These are phyloP conservation scores for Synanthedon vespiformis DNA, from an alignment of 2,888 invertebrate species.

Conservation along the genomic window DNA sequence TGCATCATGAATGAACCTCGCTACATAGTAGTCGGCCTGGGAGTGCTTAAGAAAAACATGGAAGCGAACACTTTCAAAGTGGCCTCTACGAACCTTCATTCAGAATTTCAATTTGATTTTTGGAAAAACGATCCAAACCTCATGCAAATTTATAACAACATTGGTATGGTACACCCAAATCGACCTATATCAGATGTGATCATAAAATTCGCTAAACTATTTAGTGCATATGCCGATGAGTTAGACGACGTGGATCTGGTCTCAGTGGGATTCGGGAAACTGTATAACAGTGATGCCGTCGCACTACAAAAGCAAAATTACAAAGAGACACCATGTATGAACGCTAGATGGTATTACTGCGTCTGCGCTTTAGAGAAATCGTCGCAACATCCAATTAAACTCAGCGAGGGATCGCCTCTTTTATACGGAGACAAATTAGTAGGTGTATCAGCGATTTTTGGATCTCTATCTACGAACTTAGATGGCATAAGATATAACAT, in stretches of 20 bases:
- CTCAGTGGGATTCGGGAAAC: slow-evolving; percentile 33
- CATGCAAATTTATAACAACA: slow-evolving; percentile 34
- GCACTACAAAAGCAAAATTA: slow-evolving; percentile 33
- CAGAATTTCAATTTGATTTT: slow-evolving; percentile 28
- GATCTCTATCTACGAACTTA: slow-evolving; percentile 16
- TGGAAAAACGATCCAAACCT: slow-evolving; percentile 18
- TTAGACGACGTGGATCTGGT: slow-evolving; percentile 23
- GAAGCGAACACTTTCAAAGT: slow-evolving; percentile 23
- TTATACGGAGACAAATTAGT: slow-evolving; percentile 25
- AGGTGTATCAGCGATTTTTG: slow-evolving; percentile 32
- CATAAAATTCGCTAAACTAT: slow-evolving; percentile 15
- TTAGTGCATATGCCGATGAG: slow-evolving; percentile 22
- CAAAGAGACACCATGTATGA: slow-evolving; percentile 31
- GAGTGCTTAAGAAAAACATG: slow-evolving; percentile 19
- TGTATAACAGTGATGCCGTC: slow-evolving; percentile 12
- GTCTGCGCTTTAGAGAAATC: slow-evolving; percentile 37
- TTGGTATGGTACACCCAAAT: slow-evolving; percentile 33
- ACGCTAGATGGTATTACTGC: slow-evolving; percentile 48
- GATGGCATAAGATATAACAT: slow-evolving; percentile 28
- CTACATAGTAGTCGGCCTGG: slow-evolving; percentile 29
- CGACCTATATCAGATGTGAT: slow-evolving; percentile 23
- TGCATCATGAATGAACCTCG: slow-evolving; percentile 25
- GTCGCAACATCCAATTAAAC: slow-evolving; percentile 14
- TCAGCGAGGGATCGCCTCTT: slow-evolving; percentile 33
- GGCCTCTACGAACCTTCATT: slow-evolving; percentile 22